Evolutionary conservation across 2,113 vertebrate species (phyloP).

Genomic region (Mormyrus lacerda): DNA sequence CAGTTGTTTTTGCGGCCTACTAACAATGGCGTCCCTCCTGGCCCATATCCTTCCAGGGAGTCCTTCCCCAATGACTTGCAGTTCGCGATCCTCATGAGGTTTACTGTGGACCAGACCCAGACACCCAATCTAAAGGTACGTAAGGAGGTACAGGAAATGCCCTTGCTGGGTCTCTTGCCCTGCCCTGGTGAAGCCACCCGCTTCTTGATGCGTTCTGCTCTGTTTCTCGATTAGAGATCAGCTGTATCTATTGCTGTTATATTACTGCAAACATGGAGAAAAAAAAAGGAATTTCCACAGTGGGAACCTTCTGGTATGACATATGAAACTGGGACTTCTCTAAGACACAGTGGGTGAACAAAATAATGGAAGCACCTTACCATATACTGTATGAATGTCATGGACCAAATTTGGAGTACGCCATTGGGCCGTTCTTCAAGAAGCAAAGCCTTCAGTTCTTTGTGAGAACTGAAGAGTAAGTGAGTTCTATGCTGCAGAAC

Average conservation of each 20-base stretch:
- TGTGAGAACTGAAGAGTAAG: neutral
- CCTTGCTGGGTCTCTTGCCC: neutral
- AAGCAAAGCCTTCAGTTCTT: neutral
- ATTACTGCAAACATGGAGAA: neutral
- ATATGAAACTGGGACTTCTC: neutral
- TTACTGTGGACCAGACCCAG: conserved; percentile 93
- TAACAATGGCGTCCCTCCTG: neutral
- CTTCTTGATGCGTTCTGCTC: neutral
- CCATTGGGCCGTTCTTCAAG: neutral
- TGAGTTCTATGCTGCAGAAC: neutral
- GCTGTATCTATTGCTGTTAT: neutral
- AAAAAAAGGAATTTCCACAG: neutral
- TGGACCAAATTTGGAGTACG: neutral
- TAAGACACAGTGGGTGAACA: neutral
- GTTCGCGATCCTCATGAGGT: conserved; percentile 95
- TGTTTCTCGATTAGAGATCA: neutral
- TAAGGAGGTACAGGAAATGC: neutral
- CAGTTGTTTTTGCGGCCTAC: neutral
- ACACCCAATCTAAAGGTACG: conserved; percentile 84
- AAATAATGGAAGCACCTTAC: neutral
- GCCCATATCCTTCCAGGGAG: conserved; percentile 62
- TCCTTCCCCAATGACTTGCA: conserved; percentile 90
- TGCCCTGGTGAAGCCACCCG: neutral
- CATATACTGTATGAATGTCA: neutral
- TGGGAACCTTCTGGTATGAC: neutral